Evolutionary conservation across 35 echinoderm and acorn worm genomes (phyloP), one percentile per base, ranked within the genome.

Genomic region (Antedon bifida): DNA sequence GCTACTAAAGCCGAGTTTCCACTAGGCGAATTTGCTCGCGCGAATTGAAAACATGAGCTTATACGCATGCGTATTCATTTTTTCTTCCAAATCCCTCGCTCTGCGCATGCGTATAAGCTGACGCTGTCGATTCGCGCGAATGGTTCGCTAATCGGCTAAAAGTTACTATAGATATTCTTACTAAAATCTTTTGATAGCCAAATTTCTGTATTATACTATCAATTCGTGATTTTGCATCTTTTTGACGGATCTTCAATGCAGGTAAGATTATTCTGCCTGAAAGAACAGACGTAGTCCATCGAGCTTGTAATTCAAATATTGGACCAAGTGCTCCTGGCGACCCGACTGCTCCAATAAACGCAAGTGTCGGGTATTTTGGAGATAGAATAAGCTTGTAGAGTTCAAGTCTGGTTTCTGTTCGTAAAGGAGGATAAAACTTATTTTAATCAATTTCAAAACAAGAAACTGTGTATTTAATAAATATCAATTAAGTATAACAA

Each of bases 151-250:
- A n/a, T n/a, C n/a, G n/a, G n/a, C n/a, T n/a, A n/a, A n/a, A n/a
- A n/a, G n/a, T n/a, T n/a, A 7, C 14, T 42, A 14, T 42, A 7
- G 14, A 42, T 42, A 42, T 42, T 91, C 92, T 80, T 85, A 97
- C 94, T 86, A 87, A 84, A 30, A 90, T 86, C 75, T 85, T 90
- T 30, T 88, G 91, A 64, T 93, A 90, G 51, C 95, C 95, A 55
- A 90, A 99, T 30, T 33, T 85, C 55, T 92, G 79, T 1, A 46
- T 44, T 21, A 81, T 30, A 9, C 32, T 30, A 12, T 85, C 16
- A 55, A 85, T 85, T 30, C 21, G 74, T 74, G 34, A 31, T 9
- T 30, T 74, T 7, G 81, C 74, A 16, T 88, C 86, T 36, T 32
- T 34, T 9, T 84, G 28, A 82, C 88, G 88, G 23, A 29, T 35